Evolutionary conservation across 1,140 invertebrate genomes (phyloP), one percentile per base, ranked within the genome.

Genomic region (Saccostrea cuccullata): DNA sequence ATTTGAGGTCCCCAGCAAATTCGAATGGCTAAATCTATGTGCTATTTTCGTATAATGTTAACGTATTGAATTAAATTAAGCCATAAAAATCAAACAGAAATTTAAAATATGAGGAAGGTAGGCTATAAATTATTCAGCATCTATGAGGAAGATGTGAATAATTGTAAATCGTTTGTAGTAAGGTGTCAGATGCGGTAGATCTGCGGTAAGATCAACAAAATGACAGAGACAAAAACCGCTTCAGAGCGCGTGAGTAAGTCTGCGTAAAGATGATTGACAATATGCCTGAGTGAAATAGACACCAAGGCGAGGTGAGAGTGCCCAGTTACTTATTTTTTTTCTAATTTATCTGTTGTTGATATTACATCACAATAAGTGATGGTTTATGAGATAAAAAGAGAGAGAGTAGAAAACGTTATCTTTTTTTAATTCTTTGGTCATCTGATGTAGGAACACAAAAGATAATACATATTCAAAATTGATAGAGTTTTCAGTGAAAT

Each of bases 151-250:
- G 58, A 64, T 64, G n/a, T 64, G 15, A 64, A 64, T 6, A 15
- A 64, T 17, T n/a, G 15, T 64, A 64, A 64, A 64, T 36, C 23
- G 60, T 23, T 67, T 67, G 26, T 77, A 36, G 23, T 30, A 77
- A 77, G 23, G 26, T 77, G 70, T 77, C 70, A 36, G 23, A 30
- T 77, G 70, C 30, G 70, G 70, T 77, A 77, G 70, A 36, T 77
- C 70, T 77, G 70, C 30, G 70, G 26, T 23, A 23, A 67, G 23
- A 47, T 30, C 70, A 77, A 30, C 70, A 77, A 77, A 77, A 36
- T 36, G 70, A 77, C 70, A 36, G 15, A 77, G 36, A 77, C 26
- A 13, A 13, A 77, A 36, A 36, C 70, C 15, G 70, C 15, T 36
- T 30, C 60, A 67, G 47, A 47, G 47, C 47, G 47, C 47, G 47